Evolutionary conservation across 1,140 invertebrate genomes (phyloP).

Genomic region (Dreissena rostriformis): DNA sequence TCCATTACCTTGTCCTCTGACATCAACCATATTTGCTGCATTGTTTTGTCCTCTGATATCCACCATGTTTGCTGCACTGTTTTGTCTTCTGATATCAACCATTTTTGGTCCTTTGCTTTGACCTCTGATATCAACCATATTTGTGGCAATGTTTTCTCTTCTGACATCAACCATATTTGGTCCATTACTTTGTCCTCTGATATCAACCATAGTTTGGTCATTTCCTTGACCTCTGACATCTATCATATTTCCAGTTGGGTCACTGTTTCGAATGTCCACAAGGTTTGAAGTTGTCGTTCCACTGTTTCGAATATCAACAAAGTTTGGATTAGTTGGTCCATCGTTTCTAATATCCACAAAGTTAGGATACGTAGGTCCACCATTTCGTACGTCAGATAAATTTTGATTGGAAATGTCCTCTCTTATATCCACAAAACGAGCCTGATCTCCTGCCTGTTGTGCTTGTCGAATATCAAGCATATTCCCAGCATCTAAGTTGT

Average conservation of each 20-base stretch:
- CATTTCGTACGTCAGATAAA: neutral
- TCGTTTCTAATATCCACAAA: constrained; percentile 20
- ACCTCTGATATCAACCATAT: constrained; percentile 4
- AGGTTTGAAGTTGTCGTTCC: neutral
- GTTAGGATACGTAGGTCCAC: neutral
- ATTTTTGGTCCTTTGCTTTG: neutral
- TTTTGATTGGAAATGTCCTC: neutral
- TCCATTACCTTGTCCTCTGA: neutral
- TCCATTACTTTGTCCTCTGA: neutral
- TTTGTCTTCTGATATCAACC: constrained; percentile 21
- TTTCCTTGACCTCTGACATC: neutral
- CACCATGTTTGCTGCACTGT: neutral
- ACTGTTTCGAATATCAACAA: constrained; percentile 15
- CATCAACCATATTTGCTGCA: constrained; percentile 4
- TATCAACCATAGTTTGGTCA: constrained; percentile 23
- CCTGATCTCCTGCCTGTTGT: neutral
- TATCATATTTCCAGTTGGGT: neutral
- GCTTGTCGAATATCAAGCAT: neutral
- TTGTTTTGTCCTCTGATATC: neutral
- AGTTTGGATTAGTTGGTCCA: constrained; percentile 15
- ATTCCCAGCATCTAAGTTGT: neutral
- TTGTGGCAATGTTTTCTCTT: neutral
- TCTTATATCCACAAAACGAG: neutral
- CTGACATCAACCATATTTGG: constrained; percentile 30
- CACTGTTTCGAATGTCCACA: constrained; percentile 4